Evolutionary conservation across 2,113 vertebrate genomes (phyloP).

Genomic region (Ageneiosus marmoratus): DNA sequence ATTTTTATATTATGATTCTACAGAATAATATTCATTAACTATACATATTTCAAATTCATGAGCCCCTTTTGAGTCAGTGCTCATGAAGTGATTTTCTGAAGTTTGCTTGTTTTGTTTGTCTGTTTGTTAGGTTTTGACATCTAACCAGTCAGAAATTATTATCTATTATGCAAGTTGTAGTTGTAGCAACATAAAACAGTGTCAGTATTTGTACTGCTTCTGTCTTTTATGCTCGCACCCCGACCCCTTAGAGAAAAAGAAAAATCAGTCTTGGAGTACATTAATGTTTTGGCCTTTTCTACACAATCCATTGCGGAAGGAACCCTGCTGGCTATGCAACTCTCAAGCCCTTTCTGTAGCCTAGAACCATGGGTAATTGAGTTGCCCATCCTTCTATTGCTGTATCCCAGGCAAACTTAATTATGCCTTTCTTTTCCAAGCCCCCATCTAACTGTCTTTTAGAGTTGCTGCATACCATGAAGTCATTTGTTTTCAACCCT

Average conservation of each 20-base stretch:
- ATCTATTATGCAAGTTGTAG: not conserved
- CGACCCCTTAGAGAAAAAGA: conserved; percentile 19
- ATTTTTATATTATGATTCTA: not conserved
- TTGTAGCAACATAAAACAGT: not conserved
- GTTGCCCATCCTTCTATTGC: conserved; percentile 55
- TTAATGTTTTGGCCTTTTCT: conserved; percentile 54
- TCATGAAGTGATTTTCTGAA: not conserved
- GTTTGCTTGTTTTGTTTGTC: no score
- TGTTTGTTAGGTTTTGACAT: not conserved
- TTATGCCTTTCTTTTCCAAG: conserved; percentile 61
- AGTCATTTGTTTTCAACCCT: conserved; percentile 62
- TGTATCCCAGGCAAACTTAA: conserved; percentile 69
- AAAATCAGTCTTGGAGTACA: conserved; percentile 52
- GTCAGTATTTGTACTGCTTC: conserved; percentile 27
- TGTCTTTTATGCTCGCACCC: conserved; percentile 37
- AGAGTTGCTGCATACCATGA: conserved; percentile 62
- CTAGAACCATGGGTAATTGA: conserved; percentile 56
- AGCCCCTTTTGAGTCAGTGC: not conserved
- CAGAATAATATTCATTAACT: not conserved
- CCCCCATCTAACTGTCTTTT: conserved; percentile 53
- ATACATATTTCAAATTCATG: not conserved
- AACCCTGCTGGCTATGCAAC: conserved; percentile 58
- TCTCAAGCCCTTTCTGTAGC: conserved; percentile 55
- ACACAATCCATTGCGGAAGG: conserved; percentile 61
- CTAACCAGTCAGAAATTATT: not conserved